phyloP scores from a whole-genome alignment of 2,888 invertebrate genomes.

The Girardia tigrina region DNA sequence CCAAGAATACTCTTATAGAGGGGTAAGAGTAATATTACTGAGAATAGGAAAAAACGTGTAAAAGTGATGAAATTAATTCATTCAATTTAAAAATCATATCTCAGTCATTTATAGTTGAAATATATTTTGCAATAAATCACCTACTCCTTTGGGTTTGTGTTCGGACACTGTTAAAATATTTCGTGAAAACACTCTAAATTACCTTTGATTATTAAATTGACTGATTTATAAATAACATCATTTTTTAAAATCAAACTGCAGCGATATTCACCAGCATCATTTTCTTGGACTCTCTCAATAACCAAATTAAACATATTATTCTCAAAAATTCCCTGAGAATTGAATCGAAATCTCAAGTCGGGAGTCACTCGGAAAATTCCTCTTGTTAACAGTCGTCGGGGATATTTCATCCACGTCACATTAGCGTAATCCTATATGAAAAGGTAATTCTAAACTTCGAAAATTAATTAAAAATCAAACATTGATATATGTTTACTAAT shows the following conservation, averaged over 20 bases:
- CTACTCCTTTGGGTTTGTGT: no score
- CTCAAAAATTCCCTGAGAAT: constrained; percentile 20
- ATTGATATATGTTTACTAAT: no score
- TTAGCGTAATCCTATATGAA: constrained; percentile 6
- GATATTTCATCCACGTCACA: constrained; percentile 28
- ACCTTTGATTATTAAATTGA: constrained; percentile 4
- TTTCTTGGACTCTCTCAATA: neutral
- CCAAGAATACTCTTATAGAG: no score
- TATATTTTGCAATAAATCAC: no score
- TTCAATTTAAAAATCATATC: no score
- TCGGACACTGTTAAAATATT: no score
- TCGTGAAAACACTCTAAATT: no score
- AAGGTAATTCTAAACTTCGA: neutral
- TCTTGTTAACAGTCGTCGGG: constrained; percentile 20
- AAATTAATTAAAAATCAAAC: no score
- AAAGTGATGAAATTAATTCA: no score
- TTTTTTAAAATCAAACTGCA: constrained; percentile 16
- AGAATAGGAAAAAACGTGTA: no score
- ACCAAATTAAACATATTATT: constrained; percentile 17
- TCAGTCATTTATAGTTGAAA: no score
- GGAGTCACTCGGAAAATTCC: constrained; percentile 24
- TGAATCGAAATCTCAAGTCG: constrained; percentile 5
- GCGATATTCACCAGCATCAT: constrained; percentile 17
- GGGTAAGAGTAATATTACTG: no score
- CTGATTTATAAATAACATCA: constrained; percentile 1